Percentiles rank a stretch among this genome's conserved stretches.
Evolutionary conservation across 2,888 invertebrate species (phyloP).

Genomic region (Netelia inedita): DNA sequence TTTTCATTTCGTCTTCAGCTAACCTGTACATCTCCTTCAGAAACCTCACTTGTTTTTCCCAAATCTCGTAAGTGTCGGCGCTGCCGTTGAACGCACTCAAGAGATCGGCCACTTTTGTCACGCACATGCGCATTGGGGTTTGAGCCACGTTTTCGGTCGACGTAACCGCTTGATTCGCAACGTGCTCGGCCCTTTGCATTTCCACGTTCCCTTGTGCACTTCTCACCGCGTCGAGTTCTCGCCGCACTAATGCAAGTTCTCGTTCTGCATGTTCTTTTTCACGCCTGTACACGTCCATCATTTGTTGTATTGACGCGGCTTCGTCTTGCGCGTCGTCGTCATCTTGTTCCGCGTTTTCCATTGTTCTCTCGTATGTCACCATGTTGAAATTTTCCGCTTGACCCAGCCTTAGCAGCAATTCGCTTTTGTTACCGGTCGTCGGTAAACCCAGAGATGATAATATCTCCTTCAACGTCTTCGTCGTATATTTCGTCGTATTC

Average conservation of each 20-base stretch:
- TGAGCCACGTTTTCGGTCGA: slow-evolving; percentile 5
- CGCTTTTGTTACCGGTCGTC: slow-evolving; percentile 36
- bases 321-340: slow-evolving; percentile 11
- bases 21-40: not conserved
- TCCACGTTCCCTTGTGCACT: not conserved
- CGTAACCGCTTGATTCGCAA: not conserved
- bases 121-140: not conserved
- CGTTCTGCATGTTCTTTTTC: slow-evolving; percentile 38
- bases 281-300: slow-evolving; percentile 9
- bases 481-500: not conserved
- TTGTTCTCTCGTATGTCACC: not conserved
- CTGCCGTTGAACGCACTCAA: not conserved
- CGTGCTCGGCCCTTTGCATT: not conserved
- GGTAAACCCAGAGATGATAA: slow-evolving; percentile 21
- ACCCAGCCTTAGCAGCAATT: slow-evolving; percentile 27
- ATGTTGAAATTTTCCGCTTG: slow-evolving; percentile 20
- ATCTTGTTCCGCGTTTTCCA: not conserved
- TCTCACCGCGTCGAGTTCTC: slow-evolving; percentile 15
- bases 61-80: not conserved
- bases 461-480: slow-evolving; percentile 23
- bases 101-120: slow-evolving; percentile 26
- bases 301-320: not conserved
- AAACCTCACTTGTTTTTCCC: not conserved
- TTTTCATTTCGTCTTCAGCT: not conserved
- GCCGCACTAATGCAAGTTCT: slow-evolving; percentile 35